These are phyloP conservation scores for Bombus waltoni DNA, from an alignment of 1,140 invertebrate species.

Conservation along the genomic window DNA sequence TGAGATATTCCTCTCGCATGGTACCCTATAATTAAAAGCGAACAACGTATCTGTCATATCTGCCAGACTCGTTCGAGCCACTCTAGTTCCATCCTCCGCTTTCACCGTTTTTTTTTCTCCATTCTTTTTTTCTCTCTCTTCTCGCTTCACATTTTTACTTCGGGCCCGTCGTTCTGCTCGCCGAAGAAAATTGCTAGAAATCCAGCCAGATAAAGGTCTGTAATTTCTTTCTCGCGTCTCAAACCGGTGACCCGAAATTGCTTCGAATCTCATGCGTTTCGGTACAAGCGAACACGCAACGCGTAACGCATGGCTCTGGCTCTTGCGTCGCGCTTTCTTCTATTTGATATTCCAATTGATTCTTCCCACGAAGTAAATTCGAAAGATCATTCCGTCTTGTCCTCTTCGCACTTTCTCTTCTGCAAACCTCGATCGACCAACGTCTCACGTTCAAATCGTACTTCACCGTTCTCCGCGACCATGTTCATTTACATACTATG, in stretches of 20 bases:
- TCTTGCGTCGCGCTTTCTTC: background rate
- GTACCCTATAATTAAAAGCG: conserved; percentile 67
- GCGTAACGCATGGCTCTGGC: background rate
- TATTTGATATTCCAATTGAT: background rate
- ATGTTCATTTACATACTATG: too few species aligned
- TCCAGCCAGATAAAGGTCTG: conserved; percentile 30
- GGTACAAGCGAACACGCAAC: background rate
- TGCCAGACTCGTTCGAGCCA: conserved; percentile 56
- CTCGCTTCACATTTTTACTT: conserved; percentile 59
- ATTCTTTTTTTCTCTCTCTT: background rate
- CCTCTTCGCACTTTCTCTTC: too few species aligned
- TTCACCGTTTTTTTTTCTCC: conserved; percentile 45
- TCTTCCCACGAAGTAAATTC: background rate
- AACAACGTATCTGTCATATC: conserved; percentile 70
- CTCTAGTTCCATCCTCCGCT: conserved; percentile 59
- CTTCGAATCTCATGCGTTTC: conserved; percentile 2
- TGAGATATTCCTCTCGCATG: conserved; percentile 64
- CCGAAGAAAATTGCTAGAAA: conserved; percentile 60
- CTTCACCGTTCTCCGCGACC: too few species aligned
- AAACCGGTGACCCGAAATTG: conserved; percentile 41
- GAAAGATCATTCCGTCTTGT: background rate
- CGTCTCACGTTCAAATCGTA: too few species aligned
- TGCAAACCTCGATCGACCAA: too few species aligned
- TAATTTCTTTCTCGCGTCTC: conserved; percentile 55
- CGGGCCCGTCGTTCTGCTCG: conserved; percentile 4